Base-by-base conservation (phyloP, 2,113 vertebrate species). In the Hiodon alosoides region DNA sequence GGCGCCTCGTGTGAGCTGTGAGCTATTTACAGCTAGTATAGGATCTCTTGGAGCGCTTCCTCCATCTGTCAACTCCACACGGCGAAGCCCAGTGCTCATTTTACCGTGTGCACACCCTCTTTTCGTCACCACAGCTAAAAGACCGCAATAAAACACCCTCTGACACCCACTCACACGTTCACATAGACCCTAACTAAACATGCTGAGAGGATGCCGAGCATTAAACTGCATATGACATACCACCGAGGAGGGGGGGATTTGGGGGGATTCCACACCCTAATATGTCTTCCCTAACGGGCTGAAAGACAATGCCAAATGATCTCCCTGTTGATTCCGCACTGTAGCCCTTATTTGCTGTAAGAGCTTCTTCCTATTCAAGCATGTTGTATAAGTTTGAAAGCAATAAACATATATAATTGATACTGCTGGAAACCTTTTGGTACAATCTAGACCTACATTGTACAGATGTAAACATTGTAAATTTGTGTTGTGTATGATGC, bases 1-100 rank as follows among this genome's bases (percentile, higher is more conserved):
- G 54, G 69, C 54, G n/a, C 70, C 73, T 50, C 69, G 61, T 71
- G 70, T 48, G 76, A 57, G 70, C 55, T 13, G 54, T 51, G 79
- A 79, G 83, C 84, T 90, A 89, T 90, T 89, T 89, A 83, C 85
- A 83, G 88, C 84, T 83, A 79, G 84, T 81, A 82, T 78, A 68
- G 66, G 70, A 81, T 88, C 87, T 85, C 84, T 79, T 83, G 87
- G 82, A 87, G 80, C 81, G 68, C 85, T 76, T 82, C 84, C 82
- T 89, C 88, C 88, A 89, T 91, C 88, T 91, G 88, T 87, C 80
- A 31, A 62, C 78, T 79, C 79, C 80, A 76, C 78, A 69, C 71
- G 80, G 82, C 77, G 7, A 76, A 76, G 79, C 78, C 79, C 74
- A 78, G 80, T 79, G 80, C 82, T 68, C 74, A 83, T 83, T 87